Evolutionary conservation across 2,888 invertebrate genomes (phyloP).

Genomic region (Tillus elongatus): DNA sequence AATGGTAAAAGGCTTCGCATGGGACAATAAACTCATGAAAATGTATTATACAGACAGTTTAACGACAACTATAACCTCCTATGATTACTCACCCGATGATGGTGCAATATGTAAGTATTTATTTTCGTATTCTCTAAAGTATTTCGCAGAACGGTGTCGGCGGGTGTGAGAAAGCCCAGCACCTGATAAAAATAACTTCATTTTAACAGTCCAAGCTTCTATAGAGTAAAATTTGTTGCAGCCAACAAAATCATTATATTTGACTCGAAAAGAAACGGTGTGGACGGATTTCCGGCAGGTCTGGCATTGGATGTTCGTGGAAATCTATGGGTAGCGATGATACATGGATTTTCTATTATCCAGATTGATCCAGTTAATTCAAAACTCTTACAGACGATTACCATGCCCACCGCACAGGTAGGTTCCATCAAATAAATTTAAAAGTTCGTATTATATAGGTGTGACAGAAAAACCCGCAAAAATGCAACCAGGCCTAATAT

Average conservation of each 20-base stretch:
- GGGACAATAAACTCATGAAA: constrained; percentile 54
- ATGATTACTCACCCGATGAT: constrained; percentile 57
- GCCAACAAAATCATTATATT: too few relatives aligned
- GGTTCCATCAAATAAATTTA: too few relatives aligned
- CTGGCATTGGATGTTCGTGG: constrained; percentile 70
- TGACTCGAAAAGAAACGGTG: too few relatives aligned
- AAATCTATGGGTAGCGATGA: constrained; percentile 66
- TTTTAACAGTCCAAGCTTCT: too few relatives aligned
- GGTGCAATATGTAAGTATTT: constrained; percentile 50
- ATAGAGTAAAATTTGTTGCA: too few relatives aligned
- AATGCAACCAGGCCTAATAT: too few relatives aligned
- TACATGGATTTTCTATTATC: constrained; percentile 50
- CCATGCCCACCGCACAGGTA: constrained; percentile 54
- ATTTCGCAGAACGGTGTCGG: too few relatives aligned
- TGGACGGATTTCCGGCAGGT: constrained; percentile 50
- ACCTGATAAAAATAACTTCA: too few relatives aligned
- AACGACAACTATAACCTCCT: constrained; percentile 54
- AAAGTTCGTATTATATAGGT: too few relatives aligned
- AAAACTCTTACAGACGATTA: constrained; percentile 48
- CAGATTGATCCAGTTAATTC: constrained; percentile 47
- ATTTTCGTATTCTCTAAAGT: too few relatives aligned
- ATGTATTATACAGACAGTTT: constrained; percentile 65
- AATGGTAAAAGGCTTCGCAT: constrained; percentile 67
- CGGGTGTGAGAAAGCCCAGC: too few relatives aligned
- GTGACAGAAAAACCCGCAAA: too few relatives aligned